These are phyloP conservation scores for Pinna nobilis DNA, from an alignment of 1,140 invertebrate species.

Conservation along the genomic window DNA sequence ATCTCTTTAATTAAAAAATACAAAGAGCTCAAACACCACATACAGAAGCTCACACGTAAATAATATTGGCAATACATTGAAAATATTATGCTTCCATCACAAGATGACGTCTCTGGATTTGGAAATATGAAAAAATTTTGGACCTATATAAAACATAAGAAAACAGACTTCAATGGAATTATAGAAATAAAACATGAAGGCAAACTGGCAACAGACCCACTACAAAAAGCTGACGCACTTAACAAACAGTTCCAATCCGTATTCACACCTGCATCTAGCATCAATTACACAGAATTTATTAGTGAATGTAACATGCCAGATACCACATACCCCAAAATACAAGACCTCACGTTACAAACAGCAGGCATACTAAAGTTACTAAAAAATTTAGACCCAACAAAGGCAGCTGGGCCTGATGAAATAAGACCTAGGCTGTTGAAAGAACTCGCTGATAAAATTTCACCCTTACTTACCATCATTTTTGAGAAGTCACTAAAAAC, in stretches of 20 bases:
- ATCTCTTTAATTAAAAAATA: neutral
- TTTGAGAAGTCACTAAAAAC: too few relatives aligned
- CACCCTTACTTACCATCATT: too few relatives aligned
- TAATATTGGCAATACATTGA: constrained; percentile 18
- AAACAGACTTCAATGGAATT: constrained; percentile 6
- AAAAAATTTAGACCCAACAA: too few relatives aligned
- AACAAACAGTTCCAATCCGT: constrained; percentile 18
- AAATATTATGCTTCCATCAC: constrained; percentile 2
- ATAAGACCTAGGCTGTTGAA: too few relatives aligned
- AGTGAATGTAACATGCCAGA: too few relatives aligned
- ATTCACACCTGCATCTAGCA: constrained; percentile 2
- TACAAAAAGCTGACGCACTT: constrained; percentile 7
- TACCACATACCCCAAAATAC: too few relatives aligned
- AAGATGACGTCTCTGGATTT: neutral
- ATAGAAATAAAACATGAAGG: constrained; percentile 8
- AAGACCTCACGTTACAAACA: too few relatives aligned
- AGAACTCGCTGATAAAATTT: too few relatives aligned
- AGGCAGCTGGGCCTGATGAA: too few relatives aligned
- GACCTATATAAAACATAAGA: constrained; percentile 20
- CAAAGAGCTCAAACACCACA: neutral
- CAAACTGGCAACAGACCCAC: neutral
- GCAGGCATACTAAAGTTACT: too few relatives aligned
- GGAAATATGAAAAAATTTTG: constrained; percentile 10
- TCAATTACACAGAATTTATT: neutral
- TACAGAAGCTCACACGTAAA: neutral